Percentiles rank a stretch among this genome's conserved stretches.
These are phyloP conservation scores for Melinaea menophilus DNA, from an alignment of 2,888 invertebrate genomes.

Conservation along the genomic window DNA sequence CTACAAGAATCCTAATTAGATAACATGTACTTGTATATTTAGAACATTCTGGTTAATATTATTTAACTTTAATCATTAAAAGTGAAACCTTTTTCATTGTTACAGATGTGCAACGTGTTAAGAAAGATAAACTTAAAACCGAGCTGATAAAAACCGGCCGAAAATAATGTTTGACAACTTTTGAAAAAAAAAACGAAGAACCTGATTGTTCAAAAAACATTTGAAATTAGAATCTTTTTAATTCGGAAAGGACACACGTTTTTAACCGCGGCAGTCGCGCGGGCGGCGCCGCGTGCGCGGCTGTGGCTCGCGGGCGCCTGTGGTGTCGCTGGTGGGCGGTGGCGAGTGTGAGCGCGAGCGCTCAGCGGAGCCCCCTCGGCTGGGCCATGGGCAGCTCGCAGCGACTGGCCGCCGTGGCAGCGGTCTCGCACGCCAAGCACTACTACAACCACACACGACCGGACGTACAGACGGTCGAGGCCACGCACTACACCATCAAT, in stretches of 20 bases:
- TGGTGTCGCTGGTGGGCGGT: slow-evolving; percentile 59
- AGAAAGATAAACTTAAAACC: slow-evolving; percentile 31
- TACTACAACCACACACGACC: slow-evolving; percentile 70
- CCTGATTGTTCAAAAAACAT: no score
- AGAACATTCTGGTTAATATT: background rate
- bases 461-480: slow-evolving; percentile 49
- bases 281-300: slow-evolving; percentile 56
- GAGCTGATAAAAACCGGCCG: slow-evolving; percentile 40
- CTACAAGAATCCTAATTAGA: slow-evolving; percentile 27
- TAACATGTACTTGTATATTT: background rate
- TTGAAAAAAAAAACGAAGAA: slow-evolving; percentile 22
- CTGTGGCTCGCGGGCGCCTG: slow-evolving; percentile 64
- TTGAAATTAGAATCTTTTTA: slow-evolving; percentile 5
- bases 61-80: slow-evolving; percentile 2
- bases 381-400: slow-evolving; percentile 83
- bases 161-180: slow-evolving; percentile 30
- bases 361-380: slow-evolving; percentile 74
- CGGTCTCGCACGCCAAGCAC: slow-evolving; percentile 66
- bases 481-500: slow-evolving; percentile 73
- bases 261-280: slow-evolving; percentile 51
- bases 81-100: slow-evolving; percentile 38
- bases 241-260: slow-evolving; percentile 36
- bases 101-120: slow-evolving; percentile 46
- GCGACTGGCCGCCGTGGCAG: slow-evolving; percentile 79
- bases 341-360: slow-evolving; percentile 58